Conservation (phyloP, 2,888 invertebrate species). For the Stenodera caucasica region DNA sequence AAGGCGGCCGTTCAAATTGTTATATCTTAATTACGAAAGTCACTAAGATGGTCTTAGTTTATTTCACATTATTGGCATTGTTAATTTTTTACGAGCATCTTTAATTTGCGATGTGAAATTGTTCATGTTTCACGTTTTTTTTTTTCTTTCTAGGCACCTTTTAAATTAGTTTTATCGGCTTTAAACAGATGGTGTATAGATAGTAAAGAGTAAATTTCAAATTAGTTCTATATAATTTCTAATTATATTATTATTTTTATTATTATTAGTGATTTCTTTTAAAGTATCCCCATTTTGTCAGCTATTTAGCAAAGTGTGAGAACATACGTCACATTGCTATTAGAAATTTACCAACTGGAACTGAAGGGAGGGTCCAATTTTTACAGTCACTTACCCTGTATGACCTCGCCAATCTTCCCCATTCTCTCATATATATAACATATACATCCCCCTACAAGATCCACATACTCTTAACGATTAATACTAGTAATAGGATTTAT, state of each 20-base stretch:
- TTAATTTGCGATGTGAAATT: constrained; percentile 19
- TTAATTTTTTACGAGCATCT: constrained; percentile 30
- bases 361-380: constrained; percentile 12
- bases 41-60: constrained; percentile 31
- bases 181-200: no score
- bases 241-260: no score
- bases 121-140: constrained; percentile 4
- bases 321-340: constrained; percentile 19
- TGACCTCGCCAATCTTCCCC: not conserved
- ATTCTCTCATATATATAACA: not conserved
- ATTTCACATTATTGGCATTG: constrained; percentile 34
- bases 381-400: constrained; percentile 15
- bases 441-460: not conserved
- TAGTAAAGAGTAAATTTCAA: no score
- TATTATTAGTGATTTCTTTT: not conserved
- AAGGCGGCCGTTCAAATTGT: constrained; percentile 53
- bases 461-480: constrained; percentile 10
- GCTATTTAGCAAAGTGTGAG: constrained; percentile 9
- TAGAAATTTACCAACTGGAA: constrained; percentile 12
- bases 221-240: no score
- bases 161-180: no score
- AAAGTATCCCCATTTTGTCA: constrained; percentile 4
- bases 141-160: no score
- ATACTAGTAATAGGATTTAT: constrained; percentile 36
- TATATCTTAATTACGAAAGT: constrained; percentile 52